phyloP scores from a whole-genome alignment of 1,140 invertebrate species.

The Temnothorax curvispinosus region DNA sequence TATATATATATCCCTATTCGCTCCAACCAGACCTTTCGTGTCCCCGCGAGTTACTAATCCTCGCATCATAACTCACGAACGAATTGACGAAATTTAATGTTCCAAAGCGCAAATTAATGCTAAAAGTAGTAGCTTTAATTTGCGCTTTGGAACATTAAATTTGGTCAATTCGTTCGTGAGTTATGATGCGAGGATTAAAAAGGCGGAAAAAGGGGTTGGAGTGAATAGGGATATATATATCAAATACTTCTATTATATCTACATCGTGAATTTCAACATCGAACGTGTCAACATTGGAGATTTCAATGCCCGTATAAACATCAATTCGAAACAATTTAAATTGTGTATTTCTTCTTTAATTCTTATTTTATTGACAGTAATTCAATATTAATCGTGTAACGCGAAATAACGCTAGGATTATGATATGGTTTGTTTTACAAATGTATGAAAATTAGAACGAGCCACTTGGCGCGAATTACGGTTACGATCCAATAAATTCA shows the following conservation, averaged over 20 bases:
- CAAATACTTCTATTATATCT: not conserved
- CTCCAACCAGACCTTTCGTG: no score
- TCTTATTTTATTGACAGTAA: not conserved
- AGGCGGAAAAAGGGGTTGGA: no score
- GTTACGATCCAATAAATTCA: slow-evolving; percentile 50
- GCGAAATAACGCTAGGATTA: not conserved
- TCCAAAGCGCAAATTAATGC: no score
- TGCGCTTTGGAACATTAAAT: no score
- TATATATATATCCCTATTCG: no score
- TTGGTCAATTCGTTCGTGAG: no score
- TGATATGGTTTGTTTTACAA: not conserved
- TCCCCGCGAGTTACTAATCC: no score
- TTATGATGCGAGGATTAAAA: no score
- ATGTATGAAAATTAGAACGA: slow-evolving; percentile 34
- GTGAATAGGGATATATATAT: no score
- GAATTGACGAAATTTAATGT: no score
- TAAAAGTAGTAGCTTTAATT: no score
- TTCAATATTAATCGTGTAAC: not conserved
- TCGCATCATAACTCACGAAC: no score
- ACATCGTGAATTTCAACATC: not conserved
- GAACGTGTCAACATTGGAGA: not conserved
- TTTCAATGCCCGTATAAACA: not conserved
- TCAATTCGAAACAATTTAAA: not conserved
- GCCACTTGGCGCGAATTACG: not conserved
- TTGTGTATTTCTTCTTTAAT: not conserved